phyloP scores from a whole-genome alignment of 2,888 invertebrate species.

The Ptychoptera contaminata region DNA sequence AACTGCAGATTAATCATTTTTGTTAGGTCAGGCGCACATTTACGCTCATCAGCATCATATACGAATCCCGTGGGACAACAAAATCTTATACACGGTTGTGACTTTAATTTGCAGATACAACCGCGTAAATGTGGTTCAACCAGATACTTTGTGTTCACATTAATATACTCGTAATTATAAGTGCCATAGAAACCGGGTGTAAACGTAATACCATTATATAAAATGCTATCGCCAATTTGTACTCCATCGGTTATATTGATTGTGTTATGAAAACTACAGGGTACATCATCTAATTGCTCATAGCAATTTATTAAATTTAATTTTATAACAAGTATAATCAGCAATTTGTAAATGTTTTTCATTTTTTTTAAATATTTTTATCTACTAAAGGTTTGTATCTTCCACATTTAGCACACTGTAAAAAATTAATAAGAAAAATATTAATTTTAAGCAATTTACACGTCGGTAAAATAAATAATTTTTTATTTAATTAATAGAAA shows the following conservation, averaged over 20 bases:
- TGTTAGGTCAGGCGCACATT: neutral
- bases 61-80: conserved; percentile 20
- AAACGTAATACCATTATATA: conserved; percentile 21
- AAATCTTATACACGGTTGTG: conserved; percentile 21
- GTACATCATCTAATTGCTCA: neutral
- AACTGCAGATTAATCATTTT: neutral
- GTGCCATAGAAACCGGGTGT: conserved; percentile 19
- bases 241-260: conserved; percentile 23
- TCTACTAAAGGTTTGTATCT: no score
- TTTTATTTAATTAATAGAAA: no score
- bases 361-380: no score
- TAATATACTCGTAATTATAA: conserved; percentile 21
- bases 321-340: no score
- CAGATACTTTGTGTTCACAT: conserved; percentile 16
- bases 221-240: conserved; percentile 22
- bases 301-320: no score
- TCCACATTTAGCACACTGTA: no score
- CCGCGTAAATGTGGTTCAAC: conserved; percentile 22
- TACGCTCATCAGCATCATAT: neutral
- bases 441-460: no score
- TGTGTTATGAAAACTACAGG: conserved; percentile 21
- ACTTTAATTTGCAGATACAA: conserved; percentile 25
- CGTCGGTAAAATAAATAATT: no score
- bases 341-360: no score
- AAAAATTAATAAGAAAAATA: no score